Conservation (phyloP, 2,797 vertebrate genomes). For the Amniataba percoides region DNA sequence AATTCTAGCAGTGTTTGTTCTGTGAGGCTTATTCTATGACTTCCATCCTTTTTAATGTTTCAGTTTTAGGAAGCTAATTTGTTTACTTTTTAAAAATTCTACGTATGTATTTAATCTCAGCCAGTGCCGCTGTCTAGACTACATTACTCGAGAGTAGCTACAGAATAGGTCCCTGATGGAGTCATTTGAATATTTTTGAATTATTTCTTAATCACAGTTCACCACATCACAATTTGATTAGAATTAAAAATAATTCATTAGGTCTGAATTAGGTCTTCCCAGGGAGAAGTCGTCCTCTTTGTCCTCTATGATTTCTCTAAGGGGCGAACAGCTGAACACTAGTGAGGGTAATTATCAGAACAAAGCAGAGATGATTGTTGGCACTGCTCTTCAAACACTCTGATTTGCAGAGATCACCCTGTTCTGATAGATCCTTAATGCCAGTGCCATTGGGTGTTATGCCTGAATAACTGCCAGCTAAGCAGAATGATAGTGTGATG, state of each 20-base stretch:
- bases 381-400: slow-evolving; percentile 10
- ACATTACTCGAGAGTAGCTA: background rate
- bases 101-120: slow-evolving; percentile 5
- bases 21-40: background rate
- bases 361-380: background rate
- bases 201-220: slow-evolving; percentile 6
- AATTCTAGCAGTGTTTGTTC: slow-evolving; percentile 16
- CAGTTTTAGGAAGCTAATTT: background rate
- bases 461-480: slow-evolving; percentile 48
- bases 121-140: background rate
- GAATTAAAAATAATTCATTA: slow-evolving; percentile 22
- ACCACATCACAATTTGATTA: slow-evolving; percentile 18
- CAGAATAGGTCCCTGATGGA: background rate
- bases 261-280: background rate
- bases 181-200: background rate
- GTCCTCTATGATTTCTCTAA: slow-evolving; percentile 7
- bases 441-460: slow-evolving; percentile 21
- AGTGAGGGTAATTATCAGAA: slow-evolving; percentile 9
- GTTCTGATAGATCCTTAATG: slow-evolving; percentile 13
- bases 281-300: slow-evolving; percentile 7
- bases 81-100: background rate
- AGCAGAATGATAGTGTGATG: slow-evolving; percentile 72
- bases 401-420: slow-evolving; percentile 13
- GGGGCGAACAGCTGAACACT: background rate
- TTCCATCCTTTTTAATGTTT: background rate